A percentile compares a stretch with the other conserved stretches of the same genome.
Evolutionary conservation across 1,140 invertebrate genomes (phyloP).

Genomic region (Zaprionus ornatus): DNA sequence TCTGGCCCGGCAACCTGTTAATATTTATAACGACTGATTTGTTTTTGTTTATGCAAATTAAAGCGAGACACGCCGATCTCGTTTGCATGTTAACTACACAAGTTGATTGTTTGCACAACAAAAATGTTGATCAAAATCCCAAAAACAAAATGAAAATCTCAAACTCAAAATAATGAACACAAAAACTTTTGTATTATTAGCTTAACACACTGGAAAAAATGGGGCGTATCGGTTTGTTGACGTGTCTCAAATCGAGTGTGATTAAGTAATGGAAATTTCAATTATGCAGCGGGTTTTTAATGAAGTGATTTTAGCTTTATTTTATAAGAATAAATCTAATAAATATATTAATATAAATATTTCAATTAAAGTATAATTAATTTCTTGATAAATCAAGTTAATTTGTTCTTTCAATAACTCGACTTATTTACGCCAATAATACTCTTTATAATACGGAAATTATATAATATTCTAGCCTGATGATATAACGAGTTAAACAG

Average conservation of each 20-base stretch:
- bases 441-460: neutral
- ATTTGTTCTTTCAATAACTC: neutral
- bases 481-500: neutral
- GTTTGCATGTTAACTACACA: conserved; percentile 42
- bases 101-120: conserved; percentile 47
- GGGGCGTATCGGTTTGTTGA: conserved; percentile 30
- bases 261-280: neutral
- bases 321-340: no score
- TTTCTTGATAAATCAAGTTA: neutral
- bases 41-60: conserved; percentile 43
- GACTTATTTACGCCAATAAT: neutral
- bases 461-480: neutral
- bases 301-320: no score
- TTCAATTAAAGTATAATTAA: no score
- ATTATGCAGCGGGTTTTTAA: neutral
- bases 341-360: no score
- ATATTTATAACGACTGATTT: conserved; percentile 26
- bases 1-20: conserved; percentile 32
- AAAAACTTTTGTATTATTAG: conserved; percentile 3
- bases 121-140: conserved; percentile 53
- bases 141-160: conserved; percentile 34
- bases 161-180: neutral
- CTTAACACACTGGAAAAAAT: conserved; percentile 3
- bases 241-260: neutral
- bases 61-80: conserved; percentile 23